Conservation (phyloP, 2,888 invertebrate species). For the Phaonia tiefii region DNA sequence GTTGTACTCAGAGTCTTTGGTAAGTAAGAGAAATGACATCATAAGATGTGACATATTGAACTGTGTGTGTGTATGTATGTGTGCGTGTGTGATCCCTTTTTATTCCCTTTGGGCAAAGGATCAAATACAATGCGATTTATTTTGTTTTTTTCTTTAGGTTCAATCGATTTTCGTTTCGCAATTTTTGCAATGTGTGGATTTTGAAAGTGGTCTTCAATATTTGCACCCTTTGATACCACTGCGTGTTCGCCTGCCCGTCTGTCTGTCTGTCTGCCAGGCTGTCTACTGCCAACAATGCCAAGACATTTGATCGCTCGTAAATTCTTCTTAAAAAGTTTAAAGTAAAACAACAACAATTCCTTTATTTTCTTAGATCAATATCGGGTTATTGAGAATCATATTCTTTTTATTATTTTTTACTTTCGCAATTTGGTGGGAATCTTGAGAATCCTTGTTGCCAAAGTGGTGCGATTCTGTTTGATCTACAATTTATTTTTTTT, state of each 20-base stretch:
- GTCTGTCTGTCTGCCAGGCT: too few species aligned
- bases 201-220: constrained; percentile 45
- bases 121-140: constrained; percentile 55
- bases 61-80: constrained; percentile 66
- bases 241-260: too few species aligned
- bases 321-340: constrained; percentile 67
- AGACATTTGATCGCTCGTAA: constrained; percentile 77
- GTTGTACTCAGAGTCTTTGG: neutral
- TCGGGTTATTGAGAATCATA: constrained; percentile 61
- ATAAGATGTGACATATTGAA: too few species aligned
- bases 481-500: too few species aligned
- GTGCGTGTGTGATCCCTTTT: too few species aligned
- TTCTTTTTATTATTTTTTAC: too few species aligned
- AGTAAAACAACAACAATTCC: constrained; percentile 56
- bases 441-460: constrained; percentile 38
- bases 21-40: constrained; percentile 72
- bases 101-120: constrained; percentile 67
- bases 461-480: constrained; percentile 45
- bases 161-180: too few species aligned
- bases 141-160: too few species aligned
- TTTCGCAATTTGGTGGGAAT: constrained; percentile 68
- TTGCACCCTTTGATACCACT: constrained; percentile 77
- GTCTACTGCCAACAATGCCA: too few species aligned
- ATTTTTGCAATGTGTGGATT: constrained; percentile 57
- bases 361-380: constrained; percentile 67